Evolutionary conservation across 2,113 vertebrate genomes (phyloP), one percentile per base, ranked within the genome.

Genomic region (Pelmatolapia mariae): DNA sequence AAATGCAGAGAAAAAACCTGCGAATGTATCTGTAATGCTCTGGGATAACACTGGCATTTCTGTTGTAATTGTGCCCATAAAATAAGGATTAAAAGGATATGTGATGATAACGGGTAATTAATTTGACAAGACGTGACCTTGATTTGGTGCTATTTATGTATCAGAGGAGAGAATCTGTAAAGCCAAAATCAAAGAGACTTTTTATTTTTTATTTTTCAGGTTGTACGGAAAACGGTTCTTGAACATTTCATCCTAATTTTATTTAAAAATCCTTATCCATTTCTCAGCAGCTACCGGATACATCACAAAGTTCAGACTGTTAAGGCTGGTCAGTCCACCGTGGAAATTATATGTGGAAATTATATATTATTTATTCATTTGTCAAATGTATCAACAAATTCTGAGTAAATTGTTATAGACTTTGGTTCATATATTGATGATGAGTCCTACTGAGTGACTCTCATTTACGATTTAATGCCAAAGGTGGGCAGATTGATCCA

Each of bases 51-150:
- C 40, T 82, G 80, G 53, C 89, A 91, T 89, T 92, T 94, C 59
- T 63, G 54, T 22, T 59, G 57, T 56, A 61, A 82, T 52, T 53
- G 53, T 63, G 76, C 53, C 22, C 50, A 90, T 80, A 88, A 89
- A 91, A 86, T 80, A 63, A 59, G 87, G 92, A 94, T 94, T 93
- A 89, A 86, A 86, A 81, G 81, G 84, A 89, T 89, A 63, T 83
- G 59, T 89, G 86, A 56, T 85, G 88, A 88, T 94, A 92, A 90
- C 57, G 71, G 90, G 78, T 85, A 81, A 89, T 90, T 94, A 31
- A 92, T 89, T 92, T 89, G 86, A 91, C 81, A 85, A 53, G 82
- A 88, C 29, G n/a, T 40, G 12, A 73, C 61, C 43, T 81, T 87
- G n/a, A 89, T 83, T 87, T 83, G 31, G 83, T 87, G 89, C 85